A percentile compares a stretch with the other conserved stretches of the same genome.
Conservation (phyloP, 2,888 invertebrate species). For the Griposia aprilina region DNA sequence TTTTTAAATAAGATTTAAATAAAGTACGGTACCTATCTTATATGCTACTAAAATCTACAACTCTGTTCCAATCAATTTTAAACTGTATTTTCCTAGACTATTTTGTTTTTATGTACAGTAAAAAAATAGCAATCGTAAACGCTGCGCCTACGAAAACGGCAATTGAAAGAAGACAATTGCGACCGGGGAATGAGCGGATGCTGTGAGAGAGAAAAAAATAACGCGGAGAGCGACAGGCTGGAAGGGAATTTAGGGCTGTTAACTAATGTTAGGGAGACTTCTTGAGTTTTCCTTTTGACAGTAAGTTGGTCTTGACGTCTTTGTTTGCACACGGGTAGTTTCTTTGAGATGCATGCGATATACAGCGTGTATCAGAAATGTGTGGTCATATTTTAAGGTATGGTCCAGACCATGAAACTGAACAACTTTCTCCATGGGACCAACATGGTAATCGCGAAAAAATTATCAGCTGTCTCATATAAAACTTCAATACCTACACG, state of each 20-base stretch:
- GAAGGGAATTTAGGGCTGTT: slow-evolving; percentile 35
- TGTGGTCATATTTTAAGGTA: no score
- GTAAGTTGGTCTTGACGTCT: background rate
- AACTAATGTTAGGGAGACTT: background rate
- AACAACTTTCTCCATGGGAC: no score
- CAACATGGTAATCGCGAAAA: no score
- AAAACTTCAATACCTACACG: no score
- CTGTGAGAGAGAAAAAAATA: slow-evolving; percentile 62
- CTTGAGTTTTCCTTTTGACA: background rate
- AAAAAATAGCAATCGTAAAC: slow-evolving; percentile 25
- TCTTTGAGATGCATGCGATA: no score
- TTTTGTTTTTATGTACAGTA: background rate
- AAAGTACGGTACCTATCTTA: background rate
- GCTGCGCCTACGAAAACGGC: slow-evolving; percentile 64
- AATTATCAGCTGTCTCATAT: no score
- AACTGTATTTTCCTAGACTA: background rate
- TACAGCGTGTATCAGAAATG: no score
- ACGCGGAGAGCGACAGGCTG: slow-evolving; percentile 22
- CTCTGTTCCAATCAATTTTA: background rate
- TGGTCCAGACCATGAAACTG: no score
- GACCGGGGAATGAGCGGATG: slow-evolving; percentile 74
- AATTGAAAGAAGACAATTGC: slow-evolving; percentile 77
- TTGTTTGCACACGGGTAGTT: no score
- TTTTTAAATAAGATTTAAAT: background rate
- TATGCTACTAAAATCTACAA: background rate